phyloP scores from a whole-genome alignment of 2,113 vertebrate genomes.

The Amphiprion percula region DNA sequence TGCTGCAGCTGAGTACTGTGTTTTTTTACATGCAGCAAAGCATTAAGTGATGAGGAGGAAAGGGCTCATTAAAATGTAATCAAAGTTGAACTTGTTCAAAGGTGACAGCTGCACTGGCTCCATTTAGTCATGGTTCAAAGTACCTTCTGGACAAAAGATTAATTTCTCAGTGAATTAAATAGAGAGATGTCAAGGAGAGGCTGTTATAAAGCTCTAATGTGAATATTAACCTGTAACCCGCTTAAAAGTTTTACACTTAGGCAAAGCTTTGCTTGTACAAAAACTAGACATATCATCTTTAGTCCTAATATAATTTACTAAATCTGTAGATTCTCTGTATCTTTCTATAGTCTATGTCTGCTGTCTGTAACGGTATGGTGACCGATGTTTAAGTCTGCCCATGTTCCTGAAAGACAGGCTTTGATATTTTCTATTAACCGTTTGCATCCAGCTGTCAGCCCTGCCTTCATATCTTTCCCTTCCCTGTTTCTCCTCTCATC shows the following conservation, averaged over 20 bases:
- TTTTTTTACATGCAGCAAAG: neutral
- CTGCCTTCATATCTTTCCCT: constrained; percentile 26
- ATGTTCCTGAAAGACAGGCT: constrained; percentile 4
- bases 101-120: constrained; percentile 31
- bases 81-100: constrained; percentile 28
- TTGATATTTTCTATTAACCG: constrained; percentile 4
- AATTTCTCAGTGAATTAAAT: constrained; percentile 18
- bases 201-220: constrained; percentile 11
- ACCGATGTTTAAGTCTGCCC: neutral
- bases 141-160: constrained; percentile 17
- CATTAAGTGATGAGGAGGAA: neutral
- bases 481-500: constrained; percentile 42
- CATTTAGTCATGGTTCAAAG: constrained; percentile 32
- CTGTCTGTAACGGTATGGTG: neutral
- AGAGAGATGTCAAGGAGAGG: constrained; percentile 5
- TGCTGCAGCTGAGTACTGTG: neutral
- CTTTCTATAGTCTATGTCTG: constrained; percentile 1
- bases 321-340: no score
- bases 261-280: no score
- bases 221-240: neutral
- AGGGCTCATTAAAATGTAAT: constrained; percentile 33
- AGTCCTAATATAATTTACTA: no score
- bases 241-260: neutral
- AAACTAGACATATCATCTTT: no score
- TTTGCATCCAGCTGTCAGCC: constrained; percentile 43